phyloP scores from a whole-genome alignment of 2,113 vertebrate species.

The Poeciliopsis turrubarensis region DNA sequence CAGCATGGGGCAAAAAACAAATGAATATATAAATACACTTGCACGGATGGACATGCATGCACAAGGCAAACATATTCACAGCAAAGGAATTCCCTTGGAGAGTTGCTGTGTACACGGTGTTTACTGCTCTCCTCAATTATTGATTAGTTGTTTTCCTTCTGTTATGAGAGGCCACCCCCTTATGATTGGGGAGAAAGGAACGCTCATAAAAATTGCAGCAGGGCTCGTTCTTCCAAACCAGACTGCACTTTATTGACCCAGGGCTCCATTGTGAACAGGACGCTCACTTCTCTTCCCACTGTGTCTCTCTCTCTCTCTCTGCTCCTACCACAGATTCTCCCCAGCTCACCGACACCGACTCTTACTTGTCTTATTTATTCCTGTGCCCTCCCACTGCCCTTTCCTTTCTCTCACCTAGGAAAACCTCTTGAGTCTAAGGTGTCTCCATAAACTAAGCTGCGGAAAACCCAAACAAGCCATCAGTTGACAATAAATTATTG shows the following conservation, averaged over 20 bases:
- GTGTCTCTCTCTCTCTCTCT: background rate
- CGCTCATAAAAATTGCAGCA: slow-evolving; percentile 71
- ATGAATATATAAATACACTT: background rate
- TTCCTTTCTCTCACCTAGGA: background rate
- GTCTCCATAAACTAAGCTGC: slow-evolving; percentile 20
- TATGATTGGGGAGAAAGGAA: slow-evolving; percentile 42
- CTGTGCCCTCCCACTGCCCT: slow-evolving; percentile 1
- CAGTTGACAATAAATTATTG: slow-evolving; percentile 52
- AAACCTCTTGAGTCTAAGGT: slow-evolving; percentile 18
- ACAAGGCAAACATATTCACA: slow-evolving; percentile 32
- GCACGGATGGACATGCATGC: slow-evolving; percentile 9
- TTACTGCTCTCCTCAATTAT: slow-evolving; percentile 72
- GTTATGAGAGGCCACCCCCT: slow-evolving; percentile 68
- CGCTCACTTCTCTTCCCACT: slow-evolving; percentile 25
- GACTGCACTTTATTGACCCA: slow-evolving; percentile 54
- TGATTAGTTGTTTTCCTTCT: slow-evolving; percentile 73
- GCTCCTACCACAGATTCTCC: slow-evolving; percentile 5
- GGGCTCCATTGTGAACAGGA: slow-evolving; percentile 45
- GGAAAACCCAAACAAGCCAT: slow-evolving; percentile 11
- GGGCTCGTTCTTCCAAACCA: slow-evolving; percentile 39
- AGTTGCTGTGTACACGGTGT: slow-evolving; percentile 58
- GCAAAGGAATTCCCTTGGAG: slow-evolving; percentile 50
- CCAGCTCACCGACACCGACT: slow-evolving; percentile 21
- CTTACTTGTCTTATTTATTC: slow-evolving; percentile 54
- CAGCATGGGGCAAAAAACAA: background rate